Percentiles rank a stretch among this genome's conserved stretches.
phyloP scores from a whole-genome alignment of 64 coral and sea anemone genomes.

The Stylophora pistillata region DNA sequence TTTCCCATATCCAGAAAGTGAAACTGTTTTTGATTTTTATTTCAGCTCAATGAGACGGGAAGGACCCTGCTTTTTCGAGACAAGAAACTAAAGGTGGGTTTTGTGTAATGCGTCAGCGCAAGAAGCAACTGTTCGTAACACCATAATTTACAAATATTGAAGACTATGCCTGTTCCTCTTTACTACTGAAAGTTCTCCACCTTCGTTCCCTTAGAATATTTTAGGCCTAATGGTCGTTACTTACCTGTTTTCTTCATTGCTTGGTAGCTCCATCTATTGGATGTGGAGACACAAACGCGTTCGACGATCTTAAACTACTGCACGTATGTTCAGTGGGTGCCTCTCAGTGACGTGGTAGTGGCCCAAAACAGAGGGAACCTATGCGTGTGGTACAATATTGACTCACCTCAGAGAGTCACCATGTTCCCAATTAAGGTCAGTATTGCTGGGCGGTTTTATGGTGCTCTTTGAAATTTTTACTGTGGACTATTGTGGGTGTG shows the following conservation, averaged over 20 bases:
- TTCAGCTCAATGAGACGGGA: conserved; percentile 96
- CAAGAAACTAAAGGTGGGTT: conserved; percentile 90
- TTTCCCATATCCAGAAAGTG: not conserved
- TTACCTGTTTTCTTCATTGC: not conserved
- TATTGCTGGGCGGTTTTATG: too few relatives aligned
- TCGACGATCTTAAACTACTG: conserved; percentile 98
- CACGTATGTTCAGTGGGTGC: conserved; percentile 99
- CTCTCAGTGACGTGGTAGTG: conserved; percentile 97
- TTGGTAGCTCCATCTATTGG: conserved; percentile 88
- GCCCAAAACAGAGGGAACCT: conserved; percentile 97
- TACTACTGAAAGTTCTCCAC: too few relatives aligned
- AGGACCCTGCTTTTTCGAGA: conserved; percentile 91
- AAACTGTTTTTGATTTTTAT: not conserved
- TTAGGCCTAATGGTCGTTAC: too few relatives aligned
- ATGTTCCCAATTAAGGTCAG: conserved; percentile 99
- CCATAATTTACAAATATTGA: too few relatives aligned
- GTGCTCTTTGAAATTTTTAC: too few relatives aligned
- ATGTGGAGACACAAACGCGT: conserved; percentile 82
- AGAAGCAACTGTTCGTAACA: too few relatives aligned
- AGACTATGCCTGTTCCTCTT: too few relatives aligned
- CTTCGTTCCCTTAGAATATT: too few relatives aligned
- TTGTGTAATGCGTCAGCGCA: not conserved
- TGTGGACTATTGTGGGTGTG: too few relatives aligned
- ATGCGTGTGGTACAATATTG: conserved; percentile 99
- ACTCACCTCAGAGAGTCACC: conserved; percentile 94